Percentiles rank a stretch among this genome's conserved stretches.
phyloP scores from a whole-genome alignment of 2,888 invertebrate species.

The Trichogramma dendrolimi region DNA sequence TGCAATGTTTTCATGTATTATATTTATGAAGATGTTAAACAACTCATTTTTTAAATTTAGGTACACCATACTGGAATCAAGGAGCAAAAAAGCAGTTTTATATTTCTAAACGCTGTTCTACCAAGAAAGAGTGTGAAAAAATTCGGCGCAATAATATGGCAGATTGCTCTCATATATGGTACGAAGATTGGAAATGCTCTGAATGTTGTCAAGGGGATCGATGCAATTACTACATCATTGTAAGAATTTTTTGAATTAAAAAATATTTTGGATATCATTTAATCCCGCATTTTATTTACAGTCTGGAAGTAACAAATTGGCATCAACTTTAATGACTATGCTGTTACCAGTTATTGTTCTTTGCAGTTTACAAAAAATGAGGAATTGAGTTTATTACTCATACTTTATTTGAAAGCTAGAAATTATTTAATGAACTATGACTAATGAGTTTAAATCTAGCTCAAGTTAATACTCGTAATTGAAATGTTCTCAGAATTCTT shows the following conservation, averaged over 20 bases:
- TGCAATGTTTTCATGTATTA: too few species aligned
- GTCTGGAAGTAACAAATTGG: constrained; percentile 34
- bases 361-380: constrained; percentile 16
- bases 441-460: too few species aligned
- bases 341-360: constrained; percentile 17
- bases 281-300: constrained; percentile 30
- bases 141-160: constrained; percentile 69
- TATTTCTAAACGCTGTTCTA: constrained; percentile 85
- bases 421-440: too few species aligned
- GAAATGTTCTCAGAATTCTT: too few species aligned
- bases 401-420: too few species aligned
- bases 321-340: constrained; percentile 17
- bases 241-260: constrained; percentile 57
- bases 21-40: neutral
- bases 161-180: constrained; percentile 87
- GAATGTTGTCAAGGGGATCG: constrained; percentile 94
- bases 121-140: constrained; percentile 72
- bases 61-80: constrained; percentile 90
- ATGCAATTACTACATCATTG: constrained; percentile 92
- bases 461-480: too few species aligned
- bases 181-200: constrained; percentile 93
- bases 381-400: too few species aligned
- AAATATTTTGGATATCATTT: neutral
- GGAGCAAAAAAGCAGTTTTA: constrained; percentile 91
- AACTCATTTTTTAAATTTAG: constrained; percentile 44